phyloP scores from a whole-genome alignment of 2,797 vertebrate genomes.

The Avahi laniger region DNA sequence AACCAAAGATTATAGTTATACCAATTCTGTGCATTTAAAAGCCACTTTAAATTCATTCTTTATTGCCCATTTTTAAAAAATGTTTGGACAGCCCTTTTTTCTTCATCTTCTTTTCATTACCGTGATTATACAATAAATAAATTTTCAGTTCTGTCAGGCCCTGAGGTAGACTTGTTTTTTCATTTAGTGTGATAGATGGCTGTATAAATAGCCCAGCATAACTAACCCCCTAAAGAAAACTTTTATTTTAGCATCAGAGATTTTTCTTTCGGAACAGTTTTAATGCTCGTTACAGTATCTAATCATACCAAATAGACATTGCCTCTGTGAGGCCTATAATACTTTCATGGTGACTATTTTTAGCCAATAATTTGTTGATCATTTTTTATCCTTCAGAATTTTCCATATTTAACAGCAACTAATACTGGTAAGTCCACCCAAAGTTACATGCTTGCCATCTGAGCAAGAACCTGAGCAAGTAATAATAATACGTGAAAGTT shows the following conservation, averaged over 20 bases:
- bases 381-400: accelerated
- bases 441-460: not conserved
- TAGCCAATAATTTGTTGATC: not conserved
- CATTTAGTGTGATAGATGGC: not conserved
- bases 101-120: not conserved
- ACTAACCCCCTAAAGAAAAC: not conserved
- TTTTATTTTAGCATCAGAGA: not conserved
- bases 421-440: accelerated
- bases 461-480: not conserved
- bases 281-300: not conserved
- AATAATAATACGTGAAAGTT: not conserved
- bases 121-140: not conserved
- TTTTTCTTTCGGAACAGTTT: not conserved
- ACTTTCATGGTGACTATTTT: not conserved
- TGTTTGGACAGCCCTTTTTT: not conserved
- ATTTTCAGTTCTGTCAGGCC: not conserved
- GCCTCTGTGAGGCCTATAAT: not conserved
- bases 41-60: not conserved
- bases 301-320: not conserved
- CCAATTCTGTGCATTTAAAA: not conserved
- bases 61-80: not conserved
- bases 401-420: not conserved
- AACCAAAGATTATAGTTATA: not conserved
- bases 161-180: not conserved
- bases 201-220: not conserved